Conservation (phyloP, 2,113 vertebrate genomes). For the Pipa parva region DNA sequence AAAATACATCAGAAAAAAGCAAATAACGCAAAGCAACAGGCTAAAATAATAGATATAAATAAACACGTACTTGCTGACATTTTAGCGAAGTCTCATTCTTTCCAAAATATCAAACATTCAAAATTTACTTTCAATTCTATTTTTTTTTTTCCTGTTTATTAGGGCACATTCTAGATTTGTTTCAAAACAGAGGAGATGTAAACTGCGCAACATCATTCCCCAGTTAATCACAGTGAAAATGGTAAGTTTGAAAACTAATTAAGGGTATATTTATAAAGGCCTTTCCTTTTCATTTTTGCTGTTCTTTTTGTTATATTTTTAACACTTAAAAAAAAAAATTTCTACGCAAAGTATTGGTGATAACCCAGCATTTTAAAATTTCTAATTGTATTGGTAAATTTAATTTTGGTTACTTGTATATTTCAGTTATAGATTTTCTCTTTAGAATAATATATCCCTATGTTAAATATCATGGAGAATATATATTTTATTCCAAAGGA, state of each 20-base stretch:
- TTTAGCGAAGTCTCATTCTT: slow-evolving; percentile 18
- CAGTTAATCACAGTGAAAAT: slow-evolving; percentile 27
- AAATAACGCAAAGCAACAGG: slow-evolving; percentile 12
- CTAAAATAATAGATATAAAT: not conserved
- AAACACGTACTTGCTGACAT: slow-evolving; percentile 10
- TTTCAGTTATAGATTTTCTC: too few species aligned
- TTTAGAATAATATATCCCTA: too few species aligned
- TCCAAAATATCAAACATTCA: slow-evolving; percentile 16
- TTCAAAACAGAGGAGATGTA: not conserved
- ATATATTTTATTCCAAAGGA: too few species aligned
- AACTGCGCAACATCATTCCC: slow-evolving; percentile 11
- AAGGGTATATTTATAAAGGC: too few species aligned
- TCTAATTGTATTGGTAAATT: too few species aligned
- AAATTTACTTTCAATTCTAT: not conserved
- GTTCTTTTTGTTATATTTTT: too few species aligned
- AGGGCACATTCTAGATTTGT: not conserved
- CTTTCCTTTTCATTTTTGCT: too few species aligned
- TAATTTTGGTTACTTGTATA: too few species aligned
- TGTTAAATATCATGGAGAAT: too few species aligned
- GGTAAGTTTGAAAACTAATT: slow-evolving; percentile 17
- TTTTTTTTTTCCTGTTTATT: not conserved
- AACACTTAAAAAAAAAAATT: too few species aligned
- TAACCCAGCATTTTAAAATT: too few species aligned
- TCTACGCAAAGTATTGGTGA: too few species aligned
- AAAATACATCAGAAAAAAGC: slow-evolving; percentile 19